Conservation (phyloP, 1,140 invertebrate genomes). For the Microplitis demolitor region DNA sequence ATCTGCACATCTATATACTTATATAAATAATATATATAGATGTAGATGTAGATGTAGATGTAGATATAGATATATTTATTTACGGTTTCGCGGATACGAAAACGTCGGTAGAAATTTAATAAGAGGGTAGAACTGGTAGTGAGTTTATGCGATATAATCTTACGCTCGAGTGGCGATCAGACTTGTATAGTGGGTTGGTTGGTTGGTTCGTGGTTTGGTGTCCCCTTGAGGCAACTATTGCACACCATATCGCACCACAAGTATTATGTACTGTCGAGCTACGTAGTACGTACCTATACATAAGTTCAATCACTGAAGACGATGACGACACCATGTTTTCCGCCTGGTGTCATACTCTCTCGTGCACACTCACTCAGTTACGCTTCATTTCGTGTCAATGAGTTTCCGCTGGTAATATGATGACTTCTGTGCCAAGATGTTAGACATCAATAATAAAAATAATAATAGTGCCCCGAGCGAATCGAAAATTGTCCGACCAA, state of each 20-base stretch:
- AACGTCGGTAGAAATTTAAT: slow-evolving; percentile 11
- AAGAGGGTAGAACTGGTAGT: background rate
- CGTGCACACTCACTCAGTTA: background rate
- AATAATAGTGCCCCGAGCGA: background rate
- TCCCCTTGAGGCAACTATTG: slow-evolving; percentile 10
- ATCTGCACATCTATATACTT: background rate
- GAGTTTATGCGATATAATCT: slow-evolving; percentile 13
- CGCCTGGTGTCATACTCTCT: slow-evolving; percentile 3
- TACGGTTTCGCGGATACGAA: background rate
- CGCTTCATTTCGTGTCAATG: slow-evolving; percentile 6
- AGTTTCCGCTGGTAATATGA: background rate
- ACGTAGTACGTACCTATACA: no score
- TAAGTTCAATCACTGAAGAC: no score
- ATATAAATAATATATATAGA: background rate
- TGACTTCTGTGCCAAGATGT: background rate
- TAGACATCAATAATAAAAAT: background rate
- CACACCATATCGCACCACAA: background rate
- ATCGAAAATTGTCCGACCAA: no score
- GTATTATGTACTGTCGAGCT: no score
- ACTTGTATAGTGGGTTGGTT: background rate
- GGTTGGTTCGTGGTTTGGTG: background rate
- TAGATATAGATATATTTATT: background rate
- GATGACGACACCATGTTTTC: slow-evolving; percentile 1
- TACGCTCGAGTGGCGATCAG: slow-evolving; percentile 8
- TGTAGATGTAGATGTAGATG: background rate